Percentiles rank a stretch among this genome's conserved stretches.
Evolutionary conservation across 1,140 invertebrate species (phyloP).

Genomic region (Helicoverpa armigera): DNA sequence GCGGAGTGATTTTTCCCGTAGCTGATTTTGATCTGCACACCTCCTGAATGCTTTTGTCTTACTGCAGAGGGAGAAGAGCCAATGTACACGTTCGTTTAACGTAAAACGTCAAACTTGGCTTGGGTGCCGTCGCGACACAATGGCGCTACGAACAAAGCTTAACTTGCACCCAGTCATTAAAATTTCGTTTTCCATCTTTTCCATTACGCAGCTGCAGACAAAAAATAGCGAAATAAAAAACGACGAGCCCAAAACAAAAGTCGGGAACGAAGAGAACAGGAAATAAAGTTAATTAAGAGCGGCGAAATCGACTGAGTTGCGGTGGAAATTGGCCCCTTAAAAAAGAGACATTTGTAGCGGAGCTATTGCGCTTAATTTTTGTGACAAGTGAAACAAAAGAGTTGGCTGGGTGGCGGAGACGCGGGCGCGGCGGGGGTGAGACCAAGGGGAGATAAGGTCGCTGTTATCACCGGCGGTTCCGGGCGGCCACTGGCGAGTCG

Average conservation of each 20-base stretch:
- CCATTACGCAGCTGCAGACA: conserved; percentile 84
- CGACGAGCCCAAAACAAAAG: conserved; percentile 83
- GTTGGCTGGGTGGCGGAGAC: conserved; percentile 71
- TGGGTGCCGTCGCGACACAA: conserved; percentile 73
- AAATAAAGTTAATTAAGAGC: conserved; percentile 87
- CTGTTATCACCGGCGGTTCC: conserved; percentile 80
- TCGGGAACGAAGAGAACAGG: conserved; percentile 83
- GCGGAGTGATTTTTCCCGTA: background rate
- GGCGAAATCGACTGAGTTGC: conserved; percentile 86
- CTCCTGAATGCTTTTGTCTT: conserved; percentile 65
- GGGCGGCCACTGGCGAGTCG: conserved; percentile 80
- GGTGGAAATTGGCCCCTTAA: conserved; percentile 85
- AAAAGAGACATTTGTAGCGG: conserved; percentile 86
- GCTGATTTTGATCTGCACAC: conserved; percentile 15
- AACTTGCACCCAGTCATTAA: conserved; percentile 84
- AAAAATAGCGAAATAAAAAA: conserved; percentile 84
- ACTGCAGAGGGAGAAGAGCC: conserved; percentile 58
- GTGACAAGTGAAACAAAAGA: conserved; percentile 86
- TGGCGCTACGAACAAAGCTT: conserved; percentile 79
- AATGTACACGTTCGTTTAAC: conserved; percentile 70
- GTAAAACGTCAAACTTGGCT: conserved; percentile 77
- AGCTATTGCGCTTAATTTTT: conserved; percentile 86
- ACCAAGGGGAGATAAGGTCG: conserved; percentile 78
- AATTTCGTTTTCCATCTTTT: conserved; percentile 86
- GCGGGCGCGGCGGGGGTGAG: conserved; percentile 58